phyloP scores from a whole-genome alignment of 2,888 invertebrate species.

The Microctonus aethiopoides region DNA sequence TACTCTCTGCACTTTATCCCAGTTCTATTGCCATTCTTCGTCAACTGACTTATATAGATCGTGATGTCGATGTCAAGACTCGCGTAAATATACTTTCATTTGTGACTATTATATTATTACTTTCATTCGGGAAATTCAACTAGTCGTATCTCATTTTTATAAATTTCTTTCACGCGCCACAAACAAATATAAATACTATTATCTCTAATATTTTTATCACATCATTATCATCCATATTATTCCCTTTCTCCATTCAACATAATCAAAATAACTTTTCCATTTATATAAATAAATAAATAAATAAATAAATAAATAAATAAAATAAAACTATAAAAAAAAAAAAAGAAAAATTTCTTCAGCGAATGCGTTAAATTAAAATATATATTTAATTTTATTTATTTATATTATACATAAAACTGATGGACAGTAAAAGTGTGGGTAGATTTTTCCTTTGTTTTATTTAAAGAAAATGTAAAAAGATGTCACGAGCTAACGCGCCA shows the following conservation, averaged over 20 bases:
- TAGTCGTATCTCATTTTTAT: slow-evolving; percentile 6
- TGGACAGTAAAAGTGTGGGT: too few relatives aligned
- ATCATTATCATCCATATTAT: background rate
- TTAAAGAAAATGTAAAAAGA: slow-evolving; percentile 12
- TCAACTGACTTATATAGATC: slow-evolving; percentile 27
- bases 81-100: slow-evolving; percentile 31
- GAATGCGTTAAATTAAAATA: too few relatives aligned
- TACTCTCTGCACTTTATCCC: background rate
- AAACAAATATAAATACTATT: slow-evolving; percentile 18
- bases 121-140: slow-evolving; percentile 32
- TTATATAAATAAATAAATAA: background rate
- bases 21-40: background rate
- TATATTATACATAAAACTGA: too few relatives aligned
- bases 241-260: too few relatives aligned
- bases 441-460: too few relatives aligned
- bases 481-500: slow-evolving; percentile 6
- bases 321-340: background rate
- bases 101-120: slow-evolving; percentile 22
- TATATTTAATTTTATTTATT: too few relatives aligned
- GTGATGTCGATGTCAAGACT: slow-evolving; percentile 21
- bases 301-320: background rate
- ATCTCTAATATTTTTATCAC: background rate
- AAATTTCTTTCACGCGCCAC: background rate
- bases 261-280: too few relatives aligned
- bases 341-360: background rate